A percentile compares a stretch with the other conserved stretches of the same genome.
These are phyloP conservation scores for Heliornis fulica DNA, from an alignment of 2,113 vertebrate species.

Conservation along the genomic window DNA sequence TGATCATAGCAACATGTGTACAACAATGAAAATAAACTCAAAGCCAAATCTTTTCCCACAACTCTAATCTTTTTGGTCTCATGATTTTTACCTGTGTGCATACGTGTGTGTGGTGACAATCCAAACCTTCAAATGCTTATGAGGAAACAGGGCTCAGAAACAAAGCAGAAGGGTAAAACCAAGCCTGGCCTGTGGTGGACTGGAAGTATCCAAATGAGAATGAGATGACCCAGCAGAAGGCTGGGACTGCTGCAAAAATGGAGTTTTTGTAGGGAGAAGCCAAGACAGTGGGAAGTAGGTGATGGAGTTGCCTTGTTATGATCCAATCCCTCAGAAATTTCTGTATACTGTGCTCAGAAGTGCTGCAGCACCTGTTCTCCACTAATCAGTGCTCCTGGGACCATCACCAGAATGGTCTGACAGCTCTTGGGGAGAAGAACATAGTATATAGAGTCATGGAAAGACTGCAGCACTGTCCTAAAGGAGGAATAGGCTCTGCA, in stretches of 20 bases:
- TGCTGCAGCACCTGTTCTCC: not conserved
- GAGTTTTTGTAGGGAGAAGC: not conserved
- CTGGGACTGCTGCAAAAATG: not conserved
- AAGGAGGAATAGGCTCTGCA: not conserved
- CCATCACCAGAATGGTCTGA: not conserved
- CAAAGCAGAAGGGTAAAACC: not conserved
- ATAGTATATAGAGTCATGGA: not conserved
- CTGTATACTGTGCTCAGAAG: not conserved
- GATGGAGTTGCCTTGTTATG: not conserved
- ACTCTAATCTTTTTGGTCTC: not conserved
- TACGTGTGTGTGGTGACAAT: not conserved
- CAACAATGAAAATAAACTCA: not conserved
- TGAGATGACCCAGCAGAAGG: not conserved
- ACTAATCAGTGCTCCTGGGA: not conserved
- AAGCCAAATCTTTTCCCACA: fast-evolving
- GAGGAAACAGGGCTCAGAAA: not conserved
- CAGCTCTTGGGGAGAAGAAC: not conserved
- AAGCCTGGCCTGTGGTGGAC: not conserved
- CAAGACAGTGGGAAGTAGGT: not conserved
- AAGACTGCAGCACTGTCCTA: not conserved
- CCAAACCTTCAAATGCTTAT: not conserved
- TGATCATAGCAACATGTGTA: not conserved
- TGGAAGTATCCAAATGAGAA: not conserved
- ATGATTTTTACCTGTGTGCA: not conserved
- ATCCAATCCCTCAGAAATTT: not conserved